These are phyloP conservation scores for Physocephala rufipes DNA, from an alignment of 2,888 invertebrate genomes.

Conservation along the genomic window DNA sequence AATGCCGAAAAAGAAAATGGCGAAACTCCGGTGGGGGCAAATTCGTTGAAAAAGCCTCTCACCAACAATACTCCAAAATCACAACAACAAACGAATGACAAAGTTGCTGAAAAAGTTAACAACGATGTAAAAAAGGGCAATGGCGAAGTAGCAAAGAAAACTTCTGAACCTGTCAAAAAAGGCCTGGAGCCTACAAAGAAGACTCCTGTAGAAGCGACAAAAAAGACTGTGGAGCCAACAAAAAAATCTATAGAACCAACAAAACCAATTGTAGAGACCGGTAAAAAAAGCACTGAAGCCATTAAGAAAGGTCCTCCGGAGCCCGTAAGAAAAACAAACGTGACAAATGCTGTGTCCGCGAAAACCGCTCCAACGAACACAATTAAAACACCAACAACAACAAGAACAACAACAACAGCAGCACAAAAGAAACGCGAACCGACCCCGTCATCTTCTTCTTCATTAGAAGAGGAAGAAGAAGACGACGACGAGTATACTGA, in stretches of 20 bases:
- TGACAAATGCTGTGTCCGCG: constrained; percentile 28
- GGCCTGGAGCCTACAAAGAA: constrained; percentile 52
- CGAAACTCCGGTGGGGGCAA: constrained; percentile 42
- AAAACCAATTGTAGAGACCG: constrained; percentile 44
- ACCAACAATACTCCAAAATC: constrained; percentile 15
- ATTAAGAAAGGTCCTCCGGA: constrained; percentile 30
- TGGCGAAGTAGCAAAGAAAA: constrained; percentile 33
- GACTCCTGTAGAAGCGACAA: constrained; percentile 45
- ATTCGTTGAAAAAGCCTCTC: constrained; percentile 40
- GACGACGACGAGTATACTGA: constrained; percentile 43
- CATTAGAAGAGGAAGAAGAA: constrained; percentile 25
- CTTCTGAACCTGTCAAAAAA: constrained; percentile 39
- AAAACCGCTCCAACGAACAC: constrained; percentile 34
- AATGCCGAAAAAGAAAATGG: constrained; percentile 49
- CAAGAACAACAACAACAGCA: constrained; percentile 29
- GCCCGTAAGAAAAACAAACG: constrained; percentile 41
- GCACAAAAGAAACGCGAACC: constrained; percentile 59
- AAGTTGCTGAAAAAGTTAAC: constrained; percentile 22
- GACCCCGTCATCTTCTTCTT: constrained; percentile 54
- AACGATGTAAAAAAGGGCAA: constrained; percentile 31
- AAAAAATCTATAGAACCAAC: constrained; percentile 45
- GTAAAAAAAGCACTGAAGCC: constrained; percentile 47
- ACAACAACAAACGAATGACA: too few relatives aligned
- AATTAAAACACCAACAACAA: constrained; percentile 30
- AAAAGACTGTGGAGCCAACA: constrained; percentile 45